Evolutionary conservation across 2,113 vertebrate species (phyloP), one percentile per base, ranked within the genome.

Genomic region (Catharus minimus): DNA sequence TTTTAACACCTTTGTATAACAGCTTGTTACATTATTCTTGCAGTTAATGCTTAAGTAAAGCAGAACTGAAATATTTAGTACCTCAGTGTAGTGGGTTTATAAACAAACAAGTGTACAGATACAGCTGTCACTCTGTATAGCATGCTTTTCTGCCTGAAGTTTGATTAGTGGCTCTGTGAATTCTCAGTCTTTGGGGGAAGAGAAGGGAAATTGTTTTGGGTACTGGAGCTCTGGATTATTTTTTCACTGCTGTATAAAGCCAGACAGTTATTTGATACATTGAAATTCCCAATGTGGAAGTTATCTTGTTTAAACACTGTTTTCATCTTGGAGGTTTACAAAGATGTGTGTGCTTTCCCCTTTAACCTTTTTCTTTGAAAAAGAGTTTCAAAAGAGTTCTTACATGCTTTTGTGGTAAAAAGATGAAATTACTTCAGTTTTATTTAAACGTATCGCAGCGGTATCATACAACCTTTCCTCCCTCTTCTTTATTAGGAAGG

Each of bases 191-290:
- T 33, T 28, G 17, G 20, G 24, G 39, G 24, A 62, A 73, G 58
- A 77, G 24, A 67, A 38, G 24, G 47, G 57, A 75, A 68, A 16
- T 23, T 90, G 32, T 16, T 76, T 58, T 36, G 14, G 52, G 9
- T 52, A 22, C 9, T 74, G 30, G 44, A 66, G 38, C 39, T 52
- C 30, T 74, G 52, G 11, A 36, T 92, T 10, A 0, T 17, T 72
- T 82, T 68, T 67, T 64, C n/a, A 28, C 24, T 64, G 28, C n/a
- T 89, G 9, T 67, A 33, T 65, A 27, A 88, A 81, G 22, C 53
- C 36, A 62, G 36, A 50, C 74, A 58, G 21, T 41, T 82, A 38
- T 8, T 1, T 0, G 0, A 16, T 74, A 33, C 21, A 4, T 19
- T 83, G 39, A 17, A 39, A 62, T 20, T 77, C 75, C 36, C 65